These are phyloP conservation scores for Microtus pennsylvanicus DNA, from an alignment of 2,113 vertebrate genomes.

Conservation along the genomic window DNA sequence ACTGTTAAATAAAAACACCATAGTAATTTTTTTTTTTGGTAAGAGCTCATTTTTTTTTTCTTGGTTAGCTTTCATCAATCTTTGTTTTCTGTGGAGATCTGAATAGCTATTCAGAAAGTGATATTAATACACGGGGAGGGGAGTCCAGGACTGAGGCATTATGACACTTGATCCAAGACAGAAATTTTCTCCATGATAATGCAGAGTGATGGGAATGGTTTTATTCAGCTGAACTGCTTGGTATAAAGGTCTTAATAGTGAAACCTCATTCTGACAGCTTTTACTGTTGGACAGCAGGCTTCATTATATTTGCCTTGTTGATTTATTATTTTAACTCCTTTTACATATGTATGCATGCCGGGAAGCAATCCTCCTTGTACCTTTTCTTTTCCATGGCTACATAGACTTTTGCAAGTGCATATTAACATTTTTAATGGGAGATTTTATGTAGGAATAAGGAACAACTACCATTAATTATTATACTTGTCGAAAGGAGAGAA, in stretches of 20 bases:
- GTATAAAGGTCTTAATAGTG: slow-evolving; percentile 83
- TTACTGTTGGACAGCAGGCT: slow-evolving; percentile 72
- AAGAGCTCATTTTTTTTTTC: slow-evolving; percentile 69
- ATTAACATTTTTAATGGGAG: slow-evolving; percentile 82
- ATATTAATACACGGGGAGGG: slow-evolving; percentile 42
- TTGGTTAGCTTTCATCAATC: slow-evolving; percentile 71
- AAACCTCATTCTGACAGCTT: slow-evolving; percentile 73
- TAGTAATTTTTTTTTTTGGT: neutral
- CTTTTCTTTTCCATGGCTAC: slow-evolving; percentile 20
- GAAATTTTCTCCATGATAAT: slow-evolving; percentile 72
- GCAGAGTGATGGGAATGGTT: slow-evolving; percentile 54
- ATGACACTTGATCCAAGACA: slow-evolving; percentile 78
- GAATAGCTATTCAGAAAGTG: slow-evolving; percentile 77
- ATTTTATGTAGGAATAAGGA: slow-evolving; percentile 79
- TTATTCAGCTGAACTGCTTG: slow-evolving; percentile 71
- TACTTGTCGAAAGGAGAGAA: slow-evolving; percentile 77
- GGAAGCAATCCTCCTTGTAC: slow-evolving; percentile 69
- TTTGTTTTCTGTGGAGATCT: slow-evolving; percentile 72
- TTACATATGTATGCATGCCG: slow-evolving; percentile 69
- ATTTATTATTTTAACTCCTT: slow-evolving; percentile 83
- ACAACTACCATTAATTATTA: slow-evolving; percentile 83
- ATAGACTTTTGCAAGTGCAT: slow-evolving; percentile 68
- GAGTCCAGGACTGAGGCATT: slow-evolving; percentile 46
- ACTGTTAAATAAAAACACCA: slow-evolving; percentile 50
- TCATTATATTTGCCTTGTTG: slow-evolving; percentile 74